Conservation (phyloP, 2,888 invertebrate species). For the Tachina lurida region DNA sequence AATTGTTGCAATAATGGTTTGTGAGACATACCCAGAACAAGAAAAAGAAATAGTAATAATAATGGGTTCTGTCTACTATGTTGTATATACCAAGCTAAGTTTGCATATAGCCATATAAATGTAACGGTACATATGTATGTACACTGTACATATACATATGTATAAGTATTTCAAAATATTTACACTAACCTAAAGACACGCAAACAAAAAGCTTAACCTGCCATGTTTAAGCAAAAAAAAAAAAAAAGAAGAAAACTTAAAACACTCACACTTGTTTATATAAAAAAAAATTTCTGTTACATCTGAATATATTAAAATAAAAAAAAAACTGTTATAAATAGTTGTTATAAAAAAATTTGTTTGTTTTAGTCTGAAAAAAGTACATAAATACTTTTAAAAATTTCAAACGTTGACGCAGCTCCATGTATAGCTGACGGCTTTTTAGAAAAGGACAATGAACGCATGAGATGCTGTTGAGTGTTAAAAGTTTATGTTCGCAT, state of each 20-base stretch:
- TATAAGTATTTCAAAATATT: slow-evolving; percentile 52
- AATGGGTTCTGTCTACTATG: slow-evolving; percentile 41
- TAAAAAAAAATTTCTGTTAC: slow-evolving; percentile 18
- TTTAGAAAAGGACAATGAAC: slow-evolving; percentile 65
- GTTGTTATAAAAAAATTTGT: slow-evolving; percentile 9
- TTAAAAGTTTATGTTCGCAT: not conserved
- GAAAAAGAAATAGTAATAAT: slow-evolving; percentile 18
- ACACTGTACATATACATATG: not conserved
- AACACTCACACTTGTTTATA: slow-evolving; percentile 29
- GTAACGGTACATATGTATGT: not conserved
- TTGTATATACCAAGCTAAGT: slow-evolving; percentile 25
- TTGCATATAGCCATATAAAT: not conserved
- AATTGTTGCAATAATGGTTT: slow-evolving; percentile 6
- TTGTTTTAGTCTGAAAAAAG: slow-evolving; percentile 50
- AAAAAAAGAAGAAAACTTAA: slow-evolving; percentile 36
- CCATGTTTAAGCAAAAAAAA: slow-evolving; percentile 15
- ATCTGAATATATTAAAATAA: slow-evolving; percentile 25
- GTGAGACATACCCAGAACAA: slow-evolving; percentile 18
- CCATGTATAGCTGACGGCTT: slow-evolving; percentile 37
- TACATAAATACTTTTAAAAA: slow-evolving; percentile 48
- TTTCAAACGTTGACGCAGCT: slow-evolving; percentile 2
- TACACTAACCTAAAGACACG: slow-evolving; percentile 74
- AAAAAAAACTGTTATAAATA: slow-evolving; percentile 12
- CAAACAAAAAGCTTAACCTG: slow-evolving; percentile 71
- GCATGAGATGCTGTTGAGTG: slow-evolving; percentile 54